Base-by-base conservation (phyloP, 2,797 vertebrate genomes). In the Acrocephalus scirpaceus region DNA sequence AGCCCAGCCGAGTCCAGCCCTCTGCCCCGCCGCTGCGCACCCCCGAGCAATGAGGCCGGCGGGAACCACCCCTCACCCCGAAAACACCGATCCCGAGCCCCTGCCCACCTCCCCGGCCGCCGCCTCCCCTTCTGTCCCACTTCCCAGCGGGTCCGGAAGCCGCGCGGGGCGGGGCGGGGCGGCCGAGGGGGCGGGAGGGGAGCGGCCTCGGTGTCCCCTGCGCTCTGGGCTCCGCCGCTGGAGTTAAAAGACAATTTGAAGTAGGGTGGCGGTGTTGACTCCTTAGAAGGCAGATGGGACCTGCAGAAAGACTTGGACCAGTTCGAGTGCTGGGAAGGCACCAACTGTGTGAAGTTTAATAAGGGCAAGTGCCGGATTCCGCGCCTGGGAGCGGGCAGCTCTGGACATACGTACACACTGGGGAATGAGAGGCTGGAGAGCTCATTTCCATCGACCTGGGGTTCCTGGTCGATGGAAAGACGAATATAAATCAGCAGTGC, bases 221-320 rank as follows among this genome's bases (percentile, higher is more conserved):
- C 6, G 9, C 34, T 9, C n/a, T 1, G 53, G 7, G 11, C 15
- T 12, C 18, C 5, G 7, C n/a, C 25, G 10, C 9, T 0, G 30
- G 5, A 44, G 5, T 9, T 26, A 17, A 45, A 69, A 25, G 21
- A 2, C 5, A 3, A 4, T 2, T 2, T 15, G 16, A 23, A 36
- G 8, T 1, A 5, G 8, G 16, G 1, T 0, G 3, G 10, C 13
- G 36, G 13, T 26, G 17, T 7, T 7, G 36, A 1, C 3, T 22
- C 8, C 7, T 5, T 22, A 1, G 25, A 22, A 19, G n/a, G 29
- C 15, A 10, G 19, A 7, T 5, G 13, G 10, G 13, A 1, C 9
- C 3, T 1, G 40, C 10, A 8, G 29, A 56, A 14, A 18, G 17
- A 26, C 5, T 11, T 4, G 15, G 17, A 16, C 17, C 14, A 19